phyloP scores from a whole-genome alignment of 2,888 invertebrate genomes.

The Temnothorax ravouxi region DNA sequence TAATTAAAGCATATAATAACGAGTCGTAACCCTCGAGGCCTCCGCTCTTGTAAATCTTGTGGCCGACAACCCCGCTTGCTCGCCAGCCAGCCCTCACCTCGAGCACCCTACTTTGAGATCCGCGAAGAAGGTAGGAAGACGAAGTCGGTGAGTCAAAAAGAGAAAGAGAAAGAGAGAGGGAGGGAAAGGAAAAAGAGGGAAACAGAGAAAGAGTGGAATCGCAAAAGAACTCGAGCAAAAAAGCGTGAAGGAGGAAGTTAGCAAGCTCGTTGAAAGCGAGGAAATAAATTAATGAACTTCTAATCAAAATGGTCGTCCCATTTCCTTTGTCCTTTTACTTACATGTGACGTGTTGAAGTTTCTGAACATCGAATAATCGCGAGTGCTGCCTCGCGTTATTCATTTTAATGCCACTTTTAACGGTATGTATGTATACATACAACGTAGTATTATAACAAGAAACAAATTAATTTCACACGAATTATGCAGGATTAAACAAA shows the following conservation, averaged over 20 bases:
- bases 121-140: constrained; percentile 54
- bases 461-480: constrained; percentile 15
- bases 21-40: constrained; percentile 84
- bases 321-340: constrained; percentile 33
- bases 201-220: constrained; percentile 27
- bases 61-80: constrained; percentile 77
- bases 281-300: constrained; percentile 59
- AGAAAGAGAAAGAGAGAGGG: background rate
- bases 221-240: constrained; percentile 45
- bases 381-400: background rate
- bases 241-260: constrained; percentile 52
- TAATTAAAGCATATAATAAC: constrained; percentile 86
- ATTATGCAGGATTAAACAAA: constrained; percentile 11
- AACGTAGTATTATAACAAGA: background rate
- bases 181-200: constrained; percentile 31
- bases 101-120: constrained; percentile 67
- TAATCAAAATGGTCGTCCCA: constrained; percentile 51
- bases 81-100: constrained; percentile 61
- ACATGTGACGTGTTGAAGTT: constrained; percentile 32
- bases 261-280: constrained; percentile 53
- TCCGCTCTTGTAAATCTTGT: constrained; percentile 84
- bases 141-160: constrained; percentile 37
- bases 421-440: background rate
- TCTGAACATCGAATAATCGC: constrained; percentile 27
- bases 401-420: constrained; percentile 15